Percentiles rank a stretch among this genome's conserved stretches.
Evolutionary conservation across 2,797 vertebrate genomes (phyloP).

Genomic region (Ctenosaura bakeri): DNA sequence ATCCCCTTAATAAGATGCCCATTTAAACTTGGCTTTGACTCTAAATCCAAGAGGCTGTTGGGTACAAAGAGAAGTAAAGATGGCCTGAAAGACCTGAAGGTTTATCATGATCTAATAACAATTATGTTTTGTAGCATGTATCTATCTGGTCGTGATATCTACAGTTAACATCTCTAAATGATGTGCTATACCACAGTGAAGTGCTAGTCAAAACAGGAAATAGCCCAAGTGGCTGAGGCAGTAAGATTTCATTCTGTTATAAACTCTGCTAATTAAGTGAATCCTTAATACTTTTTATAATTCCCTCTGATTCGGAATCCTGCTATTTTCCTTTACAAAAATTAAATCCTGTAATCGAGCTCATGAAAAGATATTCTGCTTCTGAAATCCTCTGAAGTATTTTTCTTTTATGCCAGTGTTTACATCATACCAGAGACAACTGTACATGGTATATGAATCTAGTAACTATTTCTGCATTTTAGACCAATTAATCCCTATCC

Average conservation of each 20-base stretch:
- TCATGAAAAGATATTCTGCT: constrained; percentile 52
- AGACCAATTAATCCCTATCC: constrained; percentile 8
- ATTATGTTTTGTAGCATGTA: background rate
- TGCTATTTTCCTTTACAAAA: constrained; percentile 53
- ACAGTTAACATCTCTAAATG: background rate
- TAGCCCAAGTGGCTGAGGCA: background rate
- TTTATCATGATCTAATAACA: background rate
- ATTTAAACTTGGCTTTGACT: background rate
- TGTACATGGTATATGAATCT: constrained; percentile 13
- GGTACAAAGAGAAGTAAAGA: background rate
- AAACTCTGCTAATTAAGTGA: constrained; percentile 43
- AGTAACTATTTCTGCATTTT: constrained; percentile 33
- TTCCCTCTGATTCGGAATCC: constrained; percentile 54
- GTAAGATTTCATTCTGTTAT: constrained; percentile 35
- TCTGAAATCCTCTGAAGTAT: constrained; percentile 38
- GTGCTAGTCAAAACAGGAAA: background rate
- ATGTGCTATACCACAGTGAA: background rate
- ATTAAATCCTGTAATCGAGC: constrained; percentile 49
- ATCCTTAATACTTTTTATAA: constrained; percentile 50
- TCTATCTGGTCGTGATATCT: too few species aligned
- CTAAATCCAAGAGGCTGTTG: background rate
- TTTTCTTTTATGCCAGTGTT: constrained; percentile 59
- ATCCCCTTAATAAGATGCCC: background rate
- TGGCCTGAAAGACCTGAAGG: background rate
- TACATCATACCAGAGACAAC: constrained; percentile 57